phyloP scores from a whole-genome alignment of 2,888 invertebrate genomes.

The Amitus sp. region DNA sequence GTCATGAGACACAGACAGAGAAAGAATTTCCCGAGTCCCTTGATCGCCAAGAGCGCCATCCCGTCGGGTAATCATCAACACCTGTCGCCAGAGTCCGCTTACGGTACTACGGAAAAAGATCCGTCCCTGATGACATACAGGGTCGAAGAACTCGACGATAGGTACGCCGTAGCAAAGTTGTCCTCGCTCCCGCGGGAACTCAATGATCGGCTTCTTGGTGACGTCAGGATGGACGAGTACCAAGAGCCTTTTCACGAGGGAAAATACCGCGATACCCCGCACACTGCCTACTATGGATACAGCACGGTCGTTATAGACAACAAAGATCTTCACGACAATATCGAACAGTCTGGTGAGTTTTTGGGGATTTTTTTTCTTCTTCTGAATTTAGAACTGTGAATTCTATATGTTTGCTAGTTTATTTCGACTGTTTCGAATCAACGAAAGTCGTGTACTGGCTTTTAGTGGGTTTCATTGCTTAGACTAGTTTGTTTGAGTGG shows the following conservation, averaged over 20 bases:
- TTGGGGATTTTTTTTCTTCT: neutral
- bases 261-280: slow-evolving; percentile 62
- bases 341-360: slow-evolving; percentile 62
- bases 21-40: slow-evolving; percentile 67
- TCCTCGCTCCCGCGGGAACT: slow-evolving; percentile 62
- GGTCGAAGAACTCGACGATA: slow-evolving; percentile 71
- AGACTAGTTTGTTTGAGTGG: too few relatives aligned
- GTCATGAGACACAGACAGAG: slow-evolving; percentile 67
- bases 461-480: too few relatives aligned
- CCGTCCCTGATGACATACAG: slow-evolving; percentile 68
- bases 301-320: slow-evolving; percentile 65
- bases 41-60: slow-evolving; percentile 65
- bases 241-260: slow-evolving; percentile 64
- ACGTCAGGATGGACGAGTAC: slow-evolving; percentile 63
- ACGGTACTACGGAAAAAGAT: slow-evolving; percentile 68
- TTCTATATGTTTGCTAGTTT: too few relatives aligned
- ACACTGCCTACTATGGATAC: slow-evolving; percentile 63
- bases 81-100: slow-evolving; percentile 68
- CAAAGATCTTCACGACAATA: slow-evolving; percentile 62
- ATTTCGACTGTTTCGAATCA: too few relatives aligned
- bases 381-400: slow-evolving; percentile 1
- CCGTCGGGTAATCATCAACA: slow-evolving; percentile 63
- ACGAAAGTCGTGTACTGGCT: too few relatives aligned
- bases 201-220: slow-evolving; percentile 62
- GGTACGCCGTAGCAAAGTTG: slow-evolving; percentile 61